Base-by-base conservation (phyloP, 1,140 invertebrate species). In the Bombus consobrinus region DNA sequence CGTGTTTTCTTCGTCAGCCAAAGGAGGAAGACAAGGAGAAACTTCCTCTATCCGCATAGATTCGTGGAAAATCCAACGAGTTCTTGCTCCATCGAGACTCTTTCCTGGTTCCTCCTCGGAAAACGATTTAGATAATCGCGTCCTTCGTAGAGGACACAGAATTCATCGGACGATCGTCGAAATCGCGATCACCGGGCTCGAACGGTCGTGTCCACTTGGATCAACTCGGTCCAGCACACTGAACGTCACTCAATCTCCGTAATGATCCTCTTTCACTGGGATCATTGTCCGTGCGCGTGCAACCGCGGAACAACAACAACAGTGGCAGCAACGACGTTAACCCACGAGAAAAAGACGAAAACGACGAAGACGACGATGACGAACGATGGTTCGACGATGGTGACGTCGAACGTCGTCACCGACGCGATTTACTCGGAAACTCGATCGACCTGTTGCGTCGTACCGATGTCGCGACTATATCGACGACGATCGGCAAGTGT, bases 161-260 rank as follows among this genome's bases (percentile, higher is more conserved):
- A 68, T 15, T 47, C 32, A 32, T 32, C 32, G 5, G 18, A 6
- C 41, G 22, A 22, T 28, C 15, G 15, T 32, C 1, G 12, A 73
- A 74, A 73, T 18, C 68, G 39, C 57, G 28, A 72, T 73, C 68
- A 34, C 43, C 37, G 68, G 39, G 13, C 34, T 59, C 34, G 10
- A 76, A 37, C 74, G 53, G 18, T 39, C 74, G 59, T 64, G 75
- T 83, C 74, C 78, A 81, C 83, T 81, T 57, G 43, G 69, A 75
- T 68, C 43, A 57, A 79, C 66, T 71, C 37, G n/a, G 53, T 76
- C 39, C 53, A n/a, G 12, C 43, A 34, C 85, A 76, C 81, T 83
- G 64, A 68, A 76, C 57, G 79, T 86, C 85, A 82, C 80, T 86
- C 80, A 28, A 39, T 15, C 81, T 47, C 53, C 53, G 72, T 77